Conservation (phyloP, 2,888 invertebrate species). For the Tetragonula carbonaria region DNA sequence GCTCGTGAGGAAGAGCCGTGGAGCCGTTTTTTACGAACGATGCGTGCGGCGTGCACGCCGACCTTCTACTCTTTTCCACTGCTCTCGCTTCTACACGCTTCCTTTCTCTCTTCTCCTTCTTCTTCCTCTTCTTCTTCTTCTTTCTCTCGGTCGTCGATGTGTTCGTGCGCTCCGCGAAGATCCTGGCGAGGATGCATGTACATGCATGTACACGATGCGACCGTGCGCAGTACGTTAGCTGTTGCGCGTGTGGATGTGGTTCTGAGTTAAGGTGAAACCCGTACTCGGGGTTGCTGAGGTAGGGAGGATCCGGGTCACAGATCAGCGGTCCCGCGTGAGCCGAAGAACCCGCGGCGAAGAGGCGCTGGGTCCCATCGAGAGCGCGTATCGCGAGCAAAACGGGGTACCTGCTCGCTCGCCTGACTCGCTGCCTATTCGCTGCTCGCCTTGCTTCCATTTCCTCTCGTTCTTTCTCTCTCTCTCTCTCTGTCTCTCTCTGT, state of each 20-base stretch:
- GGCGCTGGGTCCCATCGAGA: conserved; percentile 80
- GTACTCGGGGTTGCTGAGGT: conserved; percentile 78
- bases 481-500: too few species aligned
- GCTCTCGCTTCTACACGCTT: conserved; percentile 13
- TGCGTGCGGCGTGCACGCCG: conserved; percentile 73
- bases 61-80: conserved; percentile 21
- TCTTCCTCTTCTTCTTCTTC: not conserved
- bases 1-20: conserved; percentile 64
- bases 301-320: conserved; percentile 84
- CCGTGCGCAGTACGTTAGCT: conserved; percentile 30
- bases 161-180: conserved; percentile 50
- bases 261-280: conserved; percentile 75
- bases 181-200: conserved; percentile 42
- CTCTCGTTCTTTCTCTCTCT: not conserved
- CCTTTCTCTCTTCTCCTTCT: not conserved
- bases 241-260: conserved; percentile 59
- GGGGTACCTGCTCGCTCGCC: conserved; percentile 69
- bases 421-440: conserved; percentile 22
- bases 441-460: conserved; percentile 6
- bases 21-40: conserved; percentile 65
- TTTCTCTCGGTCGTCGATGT: not conserved
- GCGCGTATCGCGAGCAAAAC: conserved; percentile 82
- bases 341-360: conserved; percentile 73
- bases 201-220: not conserved
- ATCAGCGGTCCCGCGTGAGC: conserved; percentile 82